A percentile compares a stretch with the other conserved stretches of the same genome.
phyloP scores from a whole-genome alignment of 2,113 vertebrate genomes.

The Heliornis fulica region DNA sequence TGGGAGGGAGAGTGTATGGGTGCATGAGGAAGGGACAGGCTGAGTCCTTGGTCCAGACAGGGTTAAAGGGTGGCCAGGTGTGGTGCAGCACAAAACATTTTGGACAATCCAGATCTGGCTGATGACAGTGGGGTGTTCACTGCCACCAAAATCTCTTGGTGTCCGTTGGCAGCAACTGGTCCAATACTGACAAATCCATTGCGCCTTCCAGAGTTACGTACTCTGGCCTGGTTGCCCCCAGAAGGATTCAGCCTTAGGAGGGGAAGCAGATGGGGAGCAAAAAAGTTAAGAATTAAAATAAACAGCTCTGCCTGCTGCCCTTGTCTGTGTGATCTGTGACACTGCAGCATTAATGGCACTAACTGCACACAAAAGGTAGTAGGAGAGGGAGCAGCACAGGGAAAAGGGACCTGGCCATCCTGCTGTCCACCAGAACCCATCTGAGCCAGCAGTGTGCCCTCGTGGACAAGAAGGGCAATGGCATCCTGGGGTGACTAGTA shows the following conservation, averaged over 20 bases:
- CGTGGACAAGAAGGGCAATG: too few relatives aligned
- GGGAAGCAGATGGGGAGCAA: background rate
- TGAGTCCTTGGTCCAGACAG: background rate
- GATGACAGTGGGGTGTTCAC: background rate
- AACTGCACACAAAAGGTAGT: background rate
- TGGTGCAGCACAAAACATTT: background rate
- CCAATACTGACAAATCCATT: rapidly evolving
- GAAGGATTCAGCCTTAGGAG: background rate
- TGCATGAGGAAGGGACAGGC: background rate
- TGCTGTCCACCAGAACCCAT: too few relatives aligned
- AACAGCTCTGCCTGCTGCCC: background rate
- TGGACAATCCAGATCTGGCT: background rate
- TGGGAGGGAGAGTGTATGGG: too few relatives aligned
- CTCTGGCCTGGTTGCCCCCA: background rate
- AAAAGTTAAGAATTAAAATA: background rate
- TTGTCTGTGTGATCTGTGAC: background rate
- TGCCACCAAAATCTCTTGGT: rapidly evolving
- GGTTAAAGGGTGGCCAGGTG: background rate
- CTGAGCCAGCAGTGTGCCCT: too few relatives aligned
- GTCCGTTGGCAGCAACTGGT: background rate
- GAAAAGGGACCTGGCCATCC: too few relatives aligned
- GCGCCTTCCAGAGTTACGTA: rapidly evolving
- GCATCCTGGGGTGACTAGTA: too few relatives aligned
- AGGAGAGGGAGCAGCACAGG: too few relatives aligned
- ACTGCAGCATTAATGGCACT: rapidly evolving